Conservation (phyloP, 2,113 vertebrate species). For the Fregetta grallaria region DNA sequence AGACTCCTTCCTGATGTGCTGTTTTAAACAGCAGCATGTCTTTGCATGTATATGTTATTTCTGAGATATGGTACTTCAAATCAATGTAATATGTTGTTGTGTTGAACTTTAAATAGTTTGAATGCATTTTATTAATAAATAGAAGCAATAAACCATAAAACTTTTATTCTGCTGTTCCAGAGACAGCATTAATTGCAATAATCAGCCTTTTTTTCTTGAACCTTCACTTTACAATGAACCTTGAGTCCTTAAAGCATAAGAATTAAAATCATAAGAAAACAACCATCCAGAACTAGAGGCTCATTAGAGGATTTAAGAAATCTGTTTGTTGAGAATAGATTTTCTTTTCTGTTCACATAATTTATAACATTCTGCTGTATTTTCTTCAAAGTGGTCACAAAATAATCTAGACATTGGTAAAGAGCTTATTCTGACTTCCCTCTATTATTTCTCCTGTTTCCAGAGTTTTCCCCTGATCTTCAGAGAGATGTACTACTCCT, state of each 20-base stretch:
- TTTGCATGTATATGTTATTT: neutral
- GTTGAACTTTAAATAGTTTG: neutral
- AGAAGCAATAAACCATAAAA: neutral
- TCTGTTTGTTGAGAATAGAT: neutral
- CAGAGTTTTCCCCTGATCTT: neutral
- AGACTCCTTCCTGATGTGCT: neutral
- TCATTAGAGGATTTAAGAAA: neutral
- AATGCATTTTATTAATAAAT: neutral
- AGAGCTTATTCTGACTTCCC: neutral
- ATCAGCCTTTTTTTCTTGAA: neutral
- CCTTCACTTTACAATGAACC: neutral
- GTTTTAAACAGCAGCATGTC: neutral
- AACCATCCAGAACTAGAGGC: neutral
- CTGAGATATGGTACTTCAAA: neutral
- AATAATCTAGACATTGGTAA: neutral
- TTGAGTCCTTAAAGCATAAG: neutral
- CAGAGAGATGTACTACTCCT: neutral
- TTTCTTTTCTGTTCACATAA: neutral
- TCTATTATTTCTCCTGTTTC: neutral
- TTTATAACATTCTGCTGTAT: neutral
- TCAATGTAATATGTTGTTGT: neutral
- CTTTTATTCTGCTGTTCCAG: neutral
- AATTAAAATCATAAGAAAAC: neutral
- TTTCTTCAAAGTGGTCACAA: neutral
- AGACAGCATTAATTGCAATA: neutral